Evolutionary conservation across 2,113 vertebrate genomes (phyloP).

Genomic region (Oriolus oriolus): DNA sequence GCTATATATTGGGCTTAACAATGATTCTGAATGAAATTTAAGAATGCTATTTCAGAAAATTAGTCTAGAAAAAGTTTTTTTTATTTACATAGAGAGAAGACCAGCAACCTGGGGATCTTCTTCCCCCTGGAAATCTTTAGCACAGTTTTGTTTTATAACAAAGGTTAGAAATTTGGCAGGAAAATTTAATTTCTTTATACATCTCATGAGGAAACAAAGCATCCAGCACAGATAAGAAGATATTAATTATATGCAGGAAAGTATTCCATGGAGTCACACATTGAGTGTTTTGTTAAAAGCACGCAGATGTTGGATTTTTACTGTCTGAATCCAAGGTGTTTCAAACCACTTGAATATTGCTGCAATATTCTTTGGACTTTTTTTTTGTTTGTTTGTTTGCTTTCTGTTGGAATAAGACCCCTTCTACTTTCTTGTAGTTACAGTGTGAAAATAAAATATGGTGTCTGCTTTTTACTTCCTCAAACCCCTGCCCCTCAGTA

Average conservation of each 20-base stretch:
- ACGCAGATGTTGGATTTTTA: not conserved
- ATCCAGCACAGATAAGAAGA: not conserved
- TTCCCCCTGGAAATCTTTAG: not conserved
- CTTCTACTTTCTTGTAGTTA: not conserved
- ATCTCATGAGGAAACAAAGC: not conserved
- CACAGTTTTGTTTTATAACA: not conserved
- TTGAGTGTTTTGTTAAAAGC: not conserved
- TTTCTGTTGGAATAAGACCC: not conserved
- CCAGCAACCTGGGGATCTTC: not conserved
- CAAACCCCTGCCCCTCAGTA: not conserved
- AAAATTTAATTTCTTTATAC: not conserved
- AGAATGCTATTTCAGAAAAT: not conserved
- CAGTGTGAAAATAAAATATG: not conserved
- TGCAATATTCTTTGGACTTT: not conserved
- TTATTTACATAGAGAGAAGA: not conserved
- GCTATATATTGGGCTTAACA: not conserved
- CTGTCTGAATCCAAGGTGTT: not conserved
- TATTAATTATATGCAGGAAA: not conserved
- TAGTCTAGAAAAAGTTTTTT: not conserved
- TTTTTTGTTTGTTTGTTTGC: not conserved
- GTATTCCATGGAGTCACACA: not conserved
- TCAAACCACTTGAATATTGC: not conserved
- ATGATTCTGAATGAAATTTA: not conserved
- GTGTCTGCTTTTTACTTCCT: not conserved
- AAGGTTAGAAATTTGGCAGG: not conserved